Evolutionary conservation across 2,113 vertebrate species (phyloP).

Genomic region (Erythrocercus mccallii): DNA sequence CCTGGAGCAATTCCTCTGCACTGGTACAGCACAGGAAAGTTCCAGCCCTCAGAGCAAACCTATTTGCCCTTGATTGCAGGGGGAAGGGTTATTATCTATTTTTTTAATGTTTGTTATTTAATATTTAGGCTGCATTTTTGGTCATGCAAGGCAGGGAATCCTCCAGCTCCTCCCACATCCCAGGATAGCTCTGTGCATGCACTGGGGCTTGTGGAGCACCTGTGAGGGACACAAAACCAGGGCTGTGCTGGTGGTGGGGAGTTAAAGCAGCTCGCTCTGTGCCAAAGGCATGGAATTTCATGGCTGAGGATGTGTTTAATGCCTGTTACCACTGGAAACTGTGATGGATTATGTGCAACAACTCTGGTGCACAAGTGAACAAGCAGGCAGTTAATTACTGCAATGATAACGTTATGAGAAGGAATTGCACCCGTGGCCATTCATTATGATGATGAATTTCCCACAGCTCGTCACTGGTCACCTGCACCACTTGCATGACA

Average conservation of each 20-base stretch:
- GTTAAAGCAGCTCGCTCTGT: background rate
- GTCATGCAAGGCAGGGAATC: background rate
- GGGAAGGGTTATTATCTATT: background rate
- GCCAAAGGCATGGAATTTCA: background rate
- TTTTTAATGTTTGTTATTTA: background rate
- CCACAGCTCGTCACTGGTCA: background rate
- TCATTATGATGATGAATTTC: background rate
- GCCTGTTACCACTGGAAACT: background rate
- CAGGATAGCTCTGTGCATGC: fast-evolving
- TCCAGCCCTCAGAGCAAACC: background rate
- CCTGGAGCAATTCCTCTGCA: background rate
- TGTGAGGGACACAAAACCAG: fast-evolving
- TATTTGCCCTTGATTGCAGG: background rate
- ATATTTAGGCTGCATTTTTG: background rate
- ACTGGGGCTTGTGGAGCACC: fast-evolving
- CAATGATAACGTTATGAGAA: background rate
- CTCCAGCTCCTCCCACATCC: background rate
- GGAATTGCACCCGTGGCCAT: background rate
- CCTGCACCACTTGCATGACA: background rate
- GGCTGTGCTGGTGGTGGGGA: background rate
- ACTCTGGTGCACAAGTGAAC: background rate
- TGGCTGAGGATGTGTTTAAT: background rate
- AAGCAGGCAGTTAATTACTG: slow-evolving; percentile 24
- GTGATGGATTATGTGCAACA: background rate
- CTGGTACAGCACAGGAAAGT: background rate